Evolutionary conservation across 2,113 vertebrate genomes (phyloP).

Genomic region (Eudyptes chrysolophus): DNA sequence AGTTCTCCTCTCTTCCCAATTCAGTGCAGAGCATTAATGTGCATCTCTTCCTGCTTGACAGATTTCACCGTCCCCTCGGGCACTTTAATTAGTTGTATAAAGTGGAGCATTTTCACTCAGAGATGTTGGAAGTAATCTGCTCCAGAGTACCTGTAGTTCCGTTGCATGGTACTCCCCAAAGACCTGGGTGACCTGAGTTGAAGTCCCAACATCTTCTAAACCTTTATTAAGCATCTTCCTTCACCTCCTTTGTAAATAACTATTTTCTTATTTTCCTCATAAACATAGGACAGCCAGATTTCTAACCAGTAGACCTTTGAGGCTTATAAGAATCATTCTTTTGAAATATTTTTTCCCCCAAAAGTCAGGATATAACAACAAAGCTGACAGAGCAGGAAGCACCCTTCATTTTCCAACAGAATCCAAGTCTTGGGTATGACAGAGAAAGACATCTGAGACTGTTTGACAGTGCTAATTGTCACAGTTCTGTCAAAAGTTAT

Average conservation of each 20-base stretch:
- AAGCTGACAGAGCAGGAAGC: not conserved
- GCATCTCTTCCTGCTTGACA: not conserved
- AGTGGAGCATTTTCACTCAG: not conserved
- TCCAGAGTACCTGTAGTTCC: not conserved
- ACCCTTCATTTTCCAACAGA: not conserved
- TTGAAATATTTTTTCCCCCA: rapidly evolving
- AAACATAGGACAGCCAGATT: not conserved
- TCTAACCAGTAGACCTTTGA: not conserved
- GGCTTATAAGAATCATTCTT: not conserved
- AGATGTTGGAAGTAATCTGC: not conserved
- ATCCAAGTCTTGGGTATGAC: not conserved
- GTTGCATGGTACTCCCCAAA: not conserved
- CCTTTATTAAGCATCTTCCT: not conserved
- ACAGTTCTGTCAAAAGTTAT: not conserved
- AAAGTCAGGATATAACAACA: not conserved
- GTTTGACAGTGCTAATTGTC: not conserved
- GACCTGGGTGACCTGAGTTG: not conserved
- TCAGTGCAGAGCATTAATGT: not conserved
- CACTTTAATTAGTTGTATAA: not conserved
- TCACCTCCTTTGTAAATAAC: not conserved
- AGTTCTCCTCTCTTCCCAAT: not conserved
- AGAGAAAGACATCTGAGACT: not conserved
- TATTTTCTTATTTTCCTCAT: not conserved
- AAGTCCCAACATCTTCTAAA: not conserved
- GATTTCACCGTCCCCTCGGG: not conserved